Conservation (phyloP, 2,888 invertebrate species). For the Limnephilus marmoratus region DNA sequence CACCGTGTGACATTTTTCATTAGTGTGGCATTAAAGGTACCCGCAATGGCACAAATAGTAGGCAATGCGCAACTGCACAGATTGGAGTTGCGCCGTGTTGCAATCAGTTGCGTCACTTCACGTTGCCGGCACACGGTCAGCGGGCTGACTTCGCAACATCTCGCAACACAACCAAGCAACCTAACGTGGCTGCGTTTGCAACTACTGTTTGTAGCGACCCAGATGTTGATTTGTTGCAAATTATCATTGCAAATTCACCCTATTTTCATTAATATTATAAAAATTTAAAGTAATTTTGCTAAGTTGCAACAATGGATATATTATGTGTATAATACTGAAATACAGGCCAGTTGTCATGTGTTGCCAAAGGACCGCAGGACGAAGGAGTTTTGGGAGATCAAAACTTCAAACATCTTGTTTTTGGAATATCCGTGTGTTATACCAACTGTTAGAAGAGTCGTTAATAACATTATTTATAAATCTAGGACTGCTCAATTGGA, state of each 20-base stretch:
- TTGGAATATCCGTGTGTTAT: too few species aligned
- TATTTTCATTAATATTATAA: neutral
- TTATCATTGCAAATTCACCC: neutral
- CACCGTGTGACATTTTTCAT: neutral
- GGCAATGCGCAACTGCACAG: slow-evolving; percentile 56
- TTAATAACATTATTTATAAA: too few species aligned
- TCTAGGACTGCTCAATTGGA: too few species aligned
- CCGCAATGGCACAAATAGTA: neutral
- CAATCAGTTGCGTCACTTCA: slow-evolving; percentile 52
- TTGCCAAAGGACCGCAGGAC: too few species aligned
- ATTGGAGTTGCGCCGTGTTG: slow-evolving; percentile 25
- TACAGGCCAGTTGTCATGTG: too few species aligned
- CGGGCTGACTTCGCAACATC: slow-evolving; percentile 37
- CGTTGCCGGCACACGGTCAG: slow-evolving; percentile 57
- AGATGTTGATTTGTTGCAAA: neutral
- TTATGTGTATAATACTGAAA: too few species aligned
- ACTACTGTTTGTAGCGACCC: neutral
- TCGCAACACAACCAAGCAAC: neutral
- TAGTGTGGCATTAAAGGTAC: neutral
- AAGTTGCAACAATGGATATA: neutral
- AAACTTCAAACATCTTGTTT: too few species aligned
- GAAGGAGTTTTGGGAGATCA: too few species aligned
- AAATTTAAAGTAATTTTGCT: neutral
- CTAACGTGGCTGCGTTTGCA: neutral
- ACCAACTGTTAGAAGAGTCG: too few species aligned